Evolutionary conservation across 2,888 invertebrate species (phyloP), one percentile per base, ranked within the genome.

Genomic region (Campoletis raptor): DNA sequence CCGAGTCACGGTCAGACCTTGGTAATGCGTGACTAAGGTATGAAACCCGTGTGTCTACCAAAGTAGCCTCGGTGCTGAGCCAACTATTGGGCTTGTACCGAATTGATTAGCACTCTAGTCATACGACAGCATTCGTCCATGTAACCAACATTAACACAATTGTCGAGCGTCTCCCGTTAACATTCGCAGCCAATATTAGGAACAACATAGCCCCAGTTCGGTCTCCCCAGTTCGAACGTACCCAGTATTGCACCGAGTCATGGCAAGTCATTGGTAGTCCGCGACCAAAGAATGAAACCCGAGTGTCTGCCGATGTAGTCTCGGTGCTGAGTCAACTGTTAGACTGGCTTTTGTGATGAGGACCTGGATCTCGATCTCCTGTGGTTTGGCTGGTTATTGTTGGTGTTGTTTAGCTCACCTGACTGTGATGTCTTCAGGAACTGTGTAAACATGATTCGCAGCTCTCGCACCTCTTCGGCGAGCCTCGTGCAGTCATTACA

Each of bases 11-110:
- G 40, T 9, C 48, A 7, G 1, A 3, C 24, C 67, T 36, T 52
- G 15, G 61, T 36, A 54, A 45, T 36, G 18, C 36, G 57, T 24
- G 24, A 45, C 18, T 52, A 69, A 72, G 45, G 36, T 74, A 67
- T 7, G 45, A 73, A 45, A 54, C 15, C 40, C 24, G 40, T 54
- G 45, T 81, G 15, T 36, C 18, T 12, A 42, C 48, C 48, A 66
- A 15, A 18, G 10, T 52, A 69, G 40, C 10, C 40, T 66, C 54
- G 40, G 40, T 54, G 54, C 52, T 40, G 67, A 61, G n/a, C n/a
- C n/a, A n/a, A n/a, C n/a, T n/a, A n/a, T n/a, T n/a, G n/a, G n/a
- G n/a, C n/a, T n/a, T n/a, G n/a, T n/a, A n/a, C n/a, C n/a, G n/a
- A n/a, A n/a, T n/a, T n/a, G n/a, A n/a, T n/a, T n/a, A 8, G 40